phyloP scores from a whole-genome alignment of 2,888 invertebrate genomes.

The Aromia moschata region DNA sequence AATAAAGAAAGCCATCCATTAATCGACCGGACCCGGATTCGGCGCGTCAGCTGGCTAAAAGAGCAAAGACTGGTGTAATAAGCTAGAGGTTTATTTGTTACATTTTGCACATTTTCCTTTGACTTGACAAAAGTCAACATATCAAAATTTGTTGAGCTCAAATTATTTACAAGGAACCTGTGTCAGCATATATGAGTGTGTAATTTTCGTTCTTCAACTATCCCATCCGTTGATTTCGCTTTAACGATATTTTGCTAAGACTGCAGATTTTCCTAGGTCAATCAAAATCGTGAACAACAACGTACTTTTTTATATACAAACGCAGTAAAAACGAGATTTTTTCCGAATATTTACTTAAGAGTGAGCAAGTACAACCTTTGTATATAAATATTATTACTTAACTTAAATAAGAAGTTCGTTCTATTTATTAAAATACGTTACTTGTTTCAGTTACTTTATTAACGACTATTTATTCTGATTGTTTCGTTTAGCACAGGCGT shows the following conservation, averaged over 20 bases:
- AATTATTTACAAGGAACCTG: conserved; percentile 19
- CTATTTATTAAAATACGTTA: conserved; percentile 44
- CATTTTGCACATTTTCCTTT: conserved; percentile 20
- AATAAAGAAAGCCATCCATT: neutral
- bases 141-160: conserved; percentile 36
- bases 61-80: neutral
- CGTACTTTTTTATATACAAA: too few species aligned
- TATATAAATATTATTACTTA: conserved; percentile 35
- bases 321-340: too few species aligned
- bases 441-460: conserved; percentile 43
- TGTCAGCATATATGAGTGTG: too few species aligned
- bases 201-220: too few species aligned
- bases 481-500: conserved; percentile 48
- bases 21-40: neutral
- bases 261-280: neutral
- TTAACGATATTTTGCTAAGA: neutral
- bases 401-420: conserved; percentile 41
- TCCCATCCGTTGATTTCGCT: too few species aligned
- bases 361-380: conserved; percentile 29
- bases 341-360: neutral
- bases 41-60: neutral
- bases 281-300: too few species aligned
- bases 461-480: conserved; percentile 43
- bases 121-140: conserved; percentile 30
- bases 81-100: neutral